A percentile compares a stretch with the other conserved stretches of the same genome.
Evolutionary conservation across 2,797 vertebrate genomes (phyloP).

Genomic region (Dicrostonyx torquatus): DNA sequence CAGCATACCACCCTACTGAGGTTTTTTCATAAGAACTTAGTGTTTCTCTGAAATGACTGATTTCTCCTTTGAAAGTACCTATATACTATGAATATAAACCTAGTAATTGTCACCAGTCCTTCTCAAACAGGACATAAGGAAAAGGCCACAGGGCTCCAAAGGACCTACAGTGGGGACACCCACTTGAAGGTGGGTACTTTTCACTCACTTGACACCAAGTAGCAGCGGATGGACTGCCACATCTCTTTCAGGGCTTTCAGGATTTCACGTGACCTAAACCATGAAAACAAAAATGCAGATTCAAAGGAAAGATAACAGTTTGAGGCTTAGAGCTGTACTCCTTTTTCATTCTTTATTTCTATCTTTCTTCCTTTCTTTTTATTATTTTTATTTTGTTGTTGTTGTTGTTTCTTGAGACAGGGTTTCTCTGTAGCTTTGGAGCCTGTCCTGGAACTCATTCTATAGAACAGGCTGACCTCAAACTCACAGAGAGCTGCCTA

Average conservation of each 20-base stretch:
- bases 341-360: neutral
- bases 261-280: conserved; percentile 27
- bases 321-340: neutral
- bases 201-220: neutral
- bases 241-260: neutral
- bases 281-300: conserved; percentile 24
- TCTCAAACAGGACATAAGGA: neutral
- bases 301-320: neutral
- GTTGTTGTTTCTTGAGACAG: too few species aligned
- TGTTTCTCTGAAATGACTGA: conserved; percentile 31
- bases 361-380: too few species aligned
- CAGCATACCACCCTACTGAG: neutral
- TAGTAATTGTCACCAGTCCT: neutral
- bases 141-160: neutral
- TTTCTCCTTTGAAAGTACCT: neutral
- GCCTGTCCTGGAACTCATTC: too few species aligned
- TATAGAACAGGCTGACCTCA: too few species aligned
- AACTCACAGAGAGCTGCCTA: too few species aligned
- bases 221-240: neutral
- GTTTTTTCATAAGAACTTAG: neutral
- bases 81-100: neutral
- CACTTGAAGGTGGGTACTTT: neutral
- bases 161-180: neutral
- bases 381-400: too few species aligned
- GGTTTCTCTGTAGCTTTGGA: too few species aligned